phyloP scores from a whole-genome alignment of 2,797 vertebrate genomes.

The Menidia menidia region DNA sequence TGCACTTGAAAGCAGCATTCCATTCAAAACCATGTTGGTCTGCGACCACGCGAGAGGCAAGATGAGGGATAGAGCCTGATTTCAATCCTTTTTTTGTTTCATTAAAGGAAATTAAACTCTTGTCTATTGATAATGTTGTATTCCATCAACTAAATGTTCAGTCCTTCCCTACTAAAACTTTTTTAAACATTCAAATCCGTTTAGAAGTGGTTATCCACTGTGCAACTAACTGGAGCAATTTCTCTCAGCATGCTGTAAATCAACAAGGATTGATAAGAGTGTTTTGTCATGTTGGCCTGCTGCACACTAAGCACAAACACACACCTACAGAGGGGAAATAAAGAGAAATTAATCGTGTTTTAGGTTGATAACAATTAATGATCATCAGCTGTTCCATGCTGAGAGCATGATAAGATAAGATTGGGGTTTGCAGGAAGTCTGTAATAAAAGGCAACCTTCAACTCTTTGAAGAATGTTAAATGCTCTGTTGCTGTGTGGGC shows the following conservation, averaged over 20 bases:
- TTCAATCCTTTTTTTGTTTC: slow-evolving; percentile 44
- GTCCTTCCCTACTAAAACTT: slow-evolving; percentile 37
- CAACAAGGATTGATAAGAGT: slow-evolving; percentile 53
- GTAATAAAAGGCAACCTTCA: slow-evolving; percentile 69
- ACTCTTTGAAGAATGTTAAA: slow-evolving; percentile 53
- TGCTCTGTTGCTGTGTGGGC: slow-evolving; percentile 43
- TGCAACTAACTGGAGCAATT: slow-evolving; percentile 24
- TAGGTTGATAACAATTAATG: slow-evolving; percentile 72
- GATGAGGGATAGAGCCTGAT: slow-evolving; percentile 47
- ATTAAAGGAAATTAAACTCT: slow-evolving; percentile 55
- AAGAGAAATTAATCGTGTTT: slow-evolving; percentile 67
- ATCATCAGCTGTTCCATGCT: slow-evolving; percentile 53
- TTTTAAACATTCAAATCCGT: slow-evolving; percentile 36
- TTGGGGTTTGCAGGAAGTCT: slow-evolving; percentile 42
- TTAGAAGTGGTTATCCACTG: slow-evolving; percentile 35
- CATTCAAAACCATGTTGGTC: slow-evolving; percentile 40
- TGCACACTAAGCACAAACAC: slow-evolving; percentile 32
- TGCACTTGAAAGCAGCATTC: slow-evolving; percentile 54
- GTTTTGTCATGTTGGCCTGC: slow-evolving; percentile 50
- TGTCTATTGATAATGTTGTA: slow-evolving; percentile 51
- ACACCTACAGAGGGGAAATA: slow-evolving; percentile 22
- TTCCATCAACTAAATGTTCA: slow-evolving; percentile 59
- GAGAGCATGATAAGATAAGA: slow-evolving; percentile 65
- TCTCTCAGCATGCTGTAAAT: slow-evolving; percentile 35
- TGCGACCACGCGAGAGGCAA: slow-evolving; percentile 45